Evolutionary conservation across 1,140 invertebrate species (phyloP).

Genomic region (Copidosoma floridanum): DNA sequence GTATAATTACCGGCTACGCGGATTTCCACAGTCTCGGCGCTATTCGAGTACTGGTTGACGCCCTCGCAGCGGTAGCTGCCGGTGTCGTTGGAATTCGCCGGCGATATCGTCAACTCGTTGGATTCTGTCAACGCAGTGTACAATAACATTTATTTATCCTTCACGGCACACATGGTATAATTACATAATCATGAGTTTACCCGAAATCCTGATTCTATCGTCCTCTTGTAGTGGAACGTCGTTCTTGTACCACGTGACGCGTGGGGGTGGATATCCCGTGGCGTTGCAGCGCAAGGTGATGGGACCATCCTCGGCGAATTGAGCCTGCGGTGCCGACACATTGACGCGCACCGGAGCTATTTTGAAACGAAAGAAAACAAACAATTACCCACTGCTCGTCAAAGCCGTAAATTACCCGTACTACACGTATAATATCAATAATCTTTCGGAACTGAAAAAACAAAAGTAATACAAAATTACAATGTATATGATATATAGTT

Average conservation of each 20-base stretch:
- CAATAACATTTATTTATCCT: slow-evolving; percentile 3
- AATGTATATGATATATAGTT: too few species aligned
- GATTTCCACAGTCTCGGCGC: slow-evolving; percentile 64
- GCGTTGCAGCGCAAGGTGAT: slow-evolving; percentile 73
- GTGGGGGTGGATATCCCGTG: slow-evolving; percentile 72
- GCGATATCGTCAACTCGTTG: slow-evolving; percentile 66
- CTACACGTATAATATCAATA: too few species aligned
- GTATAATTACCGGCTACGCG: slow-evolving; percentile 66
- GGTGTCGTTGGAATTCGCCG: slow-evolving; percentile 66
- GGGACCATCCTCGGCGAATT: slow-evolving; percentile 64
- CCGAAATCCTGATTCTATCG: slow-evolving; percentile 62
- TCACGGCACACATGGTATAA: not conserved
- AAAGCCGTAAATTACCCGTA: too few species aligned
- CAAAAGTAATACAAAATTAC: too few species aligned
- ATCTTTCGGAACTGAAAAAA: too few species aligned
- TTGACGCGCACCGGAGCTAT: slow-evolving; percentile 65
- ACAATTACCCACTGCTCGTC: too few species aligned
- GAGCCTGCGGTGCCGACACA: slow-evolving; percentile 57
- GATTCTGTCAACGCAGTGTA: slow-evolving; percentile 56
- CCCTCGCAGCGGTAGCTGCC: slow-evolving; percentile 80
- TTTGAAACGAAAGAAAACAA: too few species aligned
- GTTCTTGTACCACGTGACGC: slow-evolving; percentile 79
- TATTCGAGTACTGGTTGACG: slow-evolving; percentile 66
- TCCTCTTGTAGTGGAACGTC: slow-evolving; percentile 54
- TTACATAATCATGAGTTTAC: slow-evolving; percentile 48